Percentiles rank a stretch among this genome's conserved stretches.
phyloP scores from a whole-genome alignment of 2,113 vertebrate genomes.

The Meriones unguiculatus region DNA sequence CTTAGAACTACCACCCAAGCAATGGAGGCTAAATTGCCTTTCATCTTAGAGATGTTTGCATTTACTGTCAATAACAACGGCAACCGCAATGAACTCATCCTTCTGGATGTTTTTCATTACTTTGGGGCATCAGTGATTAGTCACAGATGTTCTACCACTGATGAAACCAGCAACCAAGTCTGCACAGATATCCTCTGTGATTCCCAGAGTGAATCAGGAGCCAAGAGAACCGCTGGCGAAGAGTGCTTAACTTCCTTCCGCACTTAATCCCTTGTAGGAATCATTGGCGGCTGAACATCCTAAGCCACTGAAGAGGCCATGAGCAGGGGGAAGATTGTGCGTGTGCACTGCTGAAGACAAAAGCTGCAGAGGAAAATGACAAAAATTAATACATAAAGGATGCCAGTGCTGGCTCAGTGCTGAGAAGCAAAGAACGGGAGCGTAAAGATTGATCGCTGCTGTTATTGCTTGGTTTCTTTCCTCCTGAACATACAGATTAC shows the following conservation, averaged over 20 bases:
- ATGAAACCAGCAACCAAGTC: constrained; percentile 86
- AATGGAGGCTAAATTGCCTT: background rate
- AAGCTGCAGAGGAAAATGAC: constrained; percentile 69
- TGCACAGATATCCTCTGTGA: constrained; percentile 80
- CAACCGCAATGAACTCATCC: background rate
- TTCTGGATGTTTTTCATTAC: background rate
- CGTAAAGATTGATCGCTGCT: background rate
- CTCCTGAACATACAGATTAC: background rate
- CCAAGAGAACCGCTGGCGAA: constrained; percentile 87
- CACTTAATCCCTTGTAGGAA: constrained; percentile 83
- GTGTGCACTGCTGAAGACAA: constrained; percentile 78
- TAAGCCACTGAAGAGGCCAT: constrained; percentile 68
- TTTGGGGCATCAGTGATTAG: background rate
- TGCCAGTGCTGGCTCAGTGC: background rate
- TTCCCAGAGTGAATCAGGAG: constrained; percentile 85
- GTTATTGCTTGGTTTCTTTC: background rate
- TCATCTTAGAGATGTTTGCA: background rate
- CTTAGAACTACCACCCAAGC: background rate
- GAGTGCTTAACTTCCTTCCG: constrained; percentile 78
- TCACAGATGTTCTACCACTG: constrained; percentile 73
- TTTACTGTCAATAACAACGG: background rate
- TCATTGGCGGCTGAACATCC: constrained; percentile 83
- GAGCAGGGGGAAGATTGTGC: constrained; percentile 83
- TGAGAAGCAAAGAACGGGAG: background rate
- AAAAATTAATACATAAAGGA: background rate